Percentiles rank a stretch among this genome's conserved stretches.
Evolutionary conservation across 2,797 vertebrate species (phyloP).

Genomic region (Fistularia tabacaria): DNA sequence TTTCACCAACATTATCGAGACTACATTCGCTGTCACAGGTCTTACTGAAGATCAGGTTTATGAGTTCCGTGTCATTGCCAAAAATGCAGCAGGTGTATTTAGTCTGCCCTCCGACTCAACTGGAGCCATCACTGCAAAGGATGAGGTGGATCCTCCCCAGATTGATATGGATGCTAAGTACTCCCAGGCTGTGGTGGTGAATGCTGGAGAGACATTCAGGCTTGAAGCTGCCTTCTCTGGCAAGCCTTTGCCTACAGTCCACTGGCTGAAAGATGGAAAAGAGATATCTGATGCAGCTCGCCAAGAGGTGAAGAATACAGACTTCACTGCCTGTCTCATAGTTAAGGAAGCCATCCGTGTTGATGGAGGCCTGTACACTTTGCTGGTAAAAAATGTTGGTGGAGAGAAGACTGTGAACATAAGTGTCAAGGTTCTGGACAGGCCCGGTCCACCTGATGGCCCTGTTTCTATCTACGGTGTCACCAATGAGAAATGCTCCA

Average conservation of each 20-base stretch:
- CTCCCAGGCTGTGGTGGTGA: constrained; percentile 84
- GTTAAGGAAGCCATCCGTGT: constrained; percentile 90
- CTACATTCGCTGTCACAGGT: constrained; percentile 90
- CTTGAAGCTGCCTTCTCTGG: constrained; percentile 86
- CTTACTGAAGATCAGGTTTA: constrained; percentile 90
- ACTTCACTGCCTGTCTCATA: constrained; percentile 85
- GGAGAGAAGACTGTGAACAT: constrained; percentile 89
- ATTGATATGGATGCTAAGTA: constrained; percentile 93
- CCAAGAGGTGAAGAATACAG: constrained; percentile 88
- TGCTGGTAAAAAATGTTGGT: constrained; percentile 92
- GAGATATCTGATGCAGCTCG: constrained; percentile 86
- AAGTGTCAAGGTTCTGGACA: constrained; percentile 93
- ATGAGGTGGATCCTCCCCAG: constrained; percentile 93
- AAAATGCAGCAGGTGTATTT: constrained; percentile 89
- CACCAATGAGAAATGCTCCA: constrained; percentile 88
- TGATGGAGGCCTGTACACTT: constrained; percentile 91
- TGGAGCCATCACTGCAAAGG: constrained; percentile 90
- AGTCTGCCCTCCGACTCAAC: constrained; percentile 95
- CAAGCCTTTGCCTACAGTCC: constrained; percentile 88
- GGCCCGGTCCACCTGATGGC: constrained; percentile 93
- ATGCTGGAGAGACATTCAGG: constrained; percentile 91
- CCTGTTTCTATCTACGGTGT: constrained; percentile 87
- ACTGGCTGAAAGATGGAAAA: constrained; percentile 86
- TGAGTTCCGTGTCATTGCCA: constrained; percentile 95
- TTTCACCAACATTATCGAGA: constrained; percentile 91